These are phyloP conservation scores for Eonycteris spelaea DNA, from an alignment of 2,113 vertebrate species.

Conservation along the genomic window DNA sequence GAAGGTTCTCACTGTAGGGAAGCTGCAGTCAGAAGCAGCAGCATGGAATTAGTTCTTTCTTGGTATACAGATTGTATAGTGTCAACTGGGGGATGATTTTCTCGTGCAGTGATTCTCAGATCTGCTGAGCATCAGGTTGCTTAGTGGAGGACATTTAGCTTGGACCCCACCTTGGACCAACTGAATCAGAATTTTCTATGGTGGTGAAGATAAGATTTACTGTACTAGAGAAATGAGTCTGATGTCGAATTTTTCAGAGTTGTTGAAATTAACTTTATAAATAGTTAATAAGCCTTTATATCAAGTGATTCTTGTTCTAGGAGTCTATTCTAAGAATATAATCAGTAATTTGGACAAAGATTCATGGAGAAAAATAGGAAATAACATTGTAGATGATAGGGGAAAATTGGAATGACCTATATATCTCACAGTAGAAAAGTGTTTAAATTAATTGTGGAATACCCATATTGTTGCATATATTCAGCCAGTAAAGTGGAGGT, in stretches of 20 bases:
- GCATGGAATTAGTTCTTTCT: not conserved
- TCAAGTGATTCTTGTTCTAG: not conserved
- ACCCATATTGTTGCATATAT: not conserved
- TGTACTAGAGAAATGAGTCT: not conserved
- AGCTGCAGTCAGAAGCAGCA: not conserved
- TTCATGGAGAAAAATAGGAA: not conserved
- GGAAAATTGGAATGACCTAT: not conserved
- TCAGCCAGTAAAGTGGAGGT: not conserved
- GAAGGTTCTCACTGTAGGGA: not conserved
- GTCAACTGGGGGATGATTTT: not conserved
- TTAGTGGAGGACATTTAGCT: not conserved
- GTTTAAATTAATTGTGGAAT: constrained; percentile 23
- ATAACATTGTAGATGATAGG: not conserved
- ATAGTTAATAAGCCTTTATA: constrained; percentile 22
- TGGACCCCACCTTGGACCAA: not conserved
- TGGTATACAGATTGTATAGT: not conserved
- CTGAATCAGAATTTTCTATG: not conserved
- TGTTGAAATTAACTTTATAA: constrained; percentile 48
- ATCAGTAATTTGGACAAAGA: not conserved
- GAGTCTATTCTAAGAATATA: not conserved
- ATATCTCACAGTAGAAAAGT: not conserved
- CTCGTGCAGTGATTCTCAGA: not conserved
- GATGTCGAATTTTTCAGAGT: constrained; percentile 37
- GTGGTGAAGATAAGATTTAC: not conserved
- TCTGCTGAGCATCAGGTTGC: not conserved